phyloP scores from a whole-genome alignment of 2,797 vertebrate genomes.

The Philypnodon macrostomus region DNA sequence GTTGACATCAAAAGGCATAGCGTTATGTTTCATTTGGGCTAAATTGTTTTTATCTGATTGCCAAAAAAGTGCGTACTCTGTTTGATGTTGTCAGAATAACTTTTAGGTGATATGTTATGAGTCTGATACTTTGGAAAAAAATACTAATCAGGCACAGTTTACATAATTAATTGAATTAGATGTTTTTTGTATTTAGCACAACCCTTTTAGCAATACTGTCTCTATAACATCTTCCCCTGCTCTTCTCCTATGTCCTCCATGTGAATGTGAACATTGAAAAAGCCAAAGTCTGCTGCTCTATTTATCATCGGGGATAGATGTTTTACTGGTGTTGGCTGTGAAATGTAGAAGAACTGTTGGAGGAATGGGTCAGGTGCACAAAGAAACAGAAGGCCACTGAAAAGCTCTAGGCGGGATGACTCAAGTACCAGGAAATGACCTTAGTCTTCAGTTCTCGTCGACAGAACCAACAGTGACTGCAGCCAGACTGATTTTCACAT shows the following conservation, averaged over 20 bases:
- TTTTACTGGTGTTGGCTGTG: conserved; percentile 47
- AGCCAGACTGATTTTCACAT: conserved; percentile 51
- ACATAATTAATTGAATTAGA: conserved; percentile 48
- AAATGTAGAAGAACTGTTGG: conserved; percentile 47
- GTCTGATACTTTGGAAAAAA: too few relatives aligned
- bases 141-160: too few relatives aligned
- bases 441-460: conserved; percentile 33
- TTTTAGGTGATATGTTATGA: conserved; percentile 35
- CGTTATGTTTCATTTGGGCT: conserved; percentile 40
- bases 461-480: conserved; percentile 50
- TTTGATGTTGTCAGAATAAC: neutral
- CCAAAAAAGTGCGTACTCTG: conserved; percentile 5
- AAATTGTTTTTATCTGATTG: conserved; percentile 48
- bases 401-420: conserved; percentile 43
- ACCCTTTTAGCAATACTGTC: conserved; percentile 11
- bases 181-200: conserved; percentile 23
- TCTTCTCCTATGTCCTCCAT: conserved; percentile 13
- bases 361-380: conserved; percentile 47
- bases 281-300: conserved; percentile 56
- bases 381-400: conserved; percentile 36
- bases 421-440: conserved; percentile 51
- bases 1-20: conserved; percentile 44
- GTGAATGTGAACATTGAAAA: conserved; percentile 35
- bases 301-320: conserved; percentile 53
- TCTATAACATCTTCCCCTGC: conserved; percentile 21